Conservation (phyloP, 2,797 vertebrate species). For the Nannoperca obscura region DNA sequence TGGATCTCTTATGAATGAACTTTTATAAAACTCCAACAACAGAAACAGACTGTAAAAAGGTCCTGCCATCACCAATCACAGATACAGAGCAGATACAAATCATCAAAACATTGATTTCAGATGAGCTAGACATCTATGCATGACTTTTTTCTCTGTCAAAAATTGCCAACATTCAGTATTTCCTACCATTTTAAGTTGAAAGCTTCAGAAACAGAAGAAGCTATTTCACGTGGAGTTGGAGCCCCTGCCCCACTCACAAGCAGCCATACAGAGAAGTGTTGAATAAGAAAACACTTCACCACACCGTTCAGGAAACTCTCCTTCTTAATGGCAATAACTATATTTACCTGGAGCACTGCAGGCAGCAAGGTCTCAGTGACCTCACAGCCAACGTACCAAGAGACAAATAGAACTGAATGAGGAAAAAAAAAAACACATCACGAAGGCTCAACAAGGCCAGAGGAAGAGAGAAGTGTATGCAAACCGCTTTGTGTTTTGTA, state of each 20-base stretch:
- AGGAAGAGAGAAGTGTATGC: neutral
- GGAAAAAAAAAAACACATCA: neutral
- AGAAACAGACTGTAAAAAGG: neutral
- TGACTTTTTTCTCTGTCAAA: too few species aligned
- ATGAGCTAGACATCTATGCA: neutral
- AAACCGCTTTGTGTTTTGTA: neutral
- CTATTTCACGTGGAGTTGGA: too few species aligned
- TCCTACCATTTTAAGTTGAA: neutral
- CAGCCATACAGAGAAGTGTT: neutral
- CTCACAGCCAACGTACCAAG: neutral
- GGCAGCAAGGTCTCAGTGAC: neutral
- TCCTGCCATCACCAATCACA: neutral
- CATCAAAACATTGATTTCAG: neutral
- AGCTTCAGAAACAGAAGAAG: neutral
- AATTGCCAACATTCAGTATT: neutral
- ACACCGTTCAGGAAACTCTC: neutral
- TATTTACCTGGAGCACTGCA: slow-evolving; percentile 1
- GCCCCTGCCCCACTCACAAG: neutral
- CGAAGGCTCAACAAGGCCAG: neutral
- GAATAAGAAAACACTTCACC: neutral
- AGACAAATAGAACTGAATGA: neutral
- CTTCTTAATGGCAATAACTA: neutral
- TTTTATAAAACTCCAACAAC: neutral
- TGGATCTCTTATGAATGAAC: neutral
- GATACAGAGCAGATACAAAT: neutral